phyloP scores from a whole-genome alignment of 2,888 invertebrate genomes.

The Drosophila bunnanda region DNA sequence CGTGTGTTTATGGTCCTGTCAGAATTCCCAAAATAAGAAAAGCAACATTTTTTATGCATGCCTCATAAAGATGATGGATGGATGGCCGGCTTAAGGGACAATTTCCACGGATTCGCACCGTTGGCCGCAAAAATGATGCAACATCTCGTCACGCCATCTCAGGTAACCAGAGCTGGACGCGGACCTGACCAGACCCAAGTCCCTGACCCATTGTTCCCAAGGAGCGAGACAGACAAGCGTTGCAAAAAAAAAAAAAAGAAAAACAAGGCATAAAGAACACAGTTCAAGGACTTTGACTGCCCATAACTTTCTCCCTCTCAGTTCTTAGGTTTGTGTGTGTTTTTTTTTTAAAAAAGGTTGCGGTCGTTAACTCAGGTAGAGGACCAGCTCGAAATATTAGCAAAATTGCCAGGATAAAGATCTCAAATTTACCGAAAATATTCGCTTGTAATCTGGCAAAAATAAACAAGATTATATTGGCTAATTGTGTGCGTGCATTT shows the following conservation, averaged over 20 bases:
- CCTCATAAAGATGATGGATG: slow-evolving; percentile 49
- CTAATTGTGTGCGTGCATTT: slow-evolving; percentile 24
- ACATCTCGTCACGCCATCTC: slow-evolving; percentile 57
- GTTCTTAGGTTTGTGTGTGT: no score
- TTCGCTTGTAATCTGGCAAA: slow-evolving; percentile 26
- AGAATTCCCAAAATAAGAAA: slow-evolving; percentile 33
- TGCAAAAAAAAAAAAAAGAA: slow-evolving; percentile 27
- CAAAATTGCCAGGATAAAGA: slow-evolving; percentile 6
- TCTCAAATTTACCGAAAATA: slow-evolving; percentile 32
- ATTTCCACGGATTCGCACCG: slow-evolving; percentile 60
- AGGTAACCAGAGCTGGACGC: slow-evolving; percentile 18
- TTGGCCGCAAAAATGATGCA: slow-evolving; percentile 63
- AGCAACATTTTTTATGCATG: slow-evolving; percentile 43
- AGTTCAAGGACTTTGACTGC: slow-evolving; percentile 68
- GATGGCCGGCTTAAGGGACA: slow-evolving; percentile 25
- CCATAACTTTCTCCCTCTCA: slow-evolving; percentile 62
- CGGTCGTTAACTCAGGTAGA: slow-evolving; percentile 54
- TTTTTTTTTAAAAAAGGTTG: slow-evolving; percentile 55
- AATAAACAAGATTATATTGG: slow-evolving; percentile 39
- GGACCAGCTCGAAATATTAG: slow-evolving; percentile 19
- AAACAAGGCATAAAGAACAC: slow-evolving; percentile 70
- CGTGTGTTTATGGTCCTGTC: slow-evolving; percentile 35
- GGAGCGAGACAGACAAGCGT: slow-evolving; percentile 62
- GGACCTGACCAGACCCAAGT: slow-evolving; percentile 39
- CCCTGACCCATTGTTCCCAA: slow-evolving; percentile 53